These are phyloP conservation scores for Gadopsis bispinosus DNA, from an alignment of 2,797 vertebrate genomes.

Conservation along the genomic window DNA sequence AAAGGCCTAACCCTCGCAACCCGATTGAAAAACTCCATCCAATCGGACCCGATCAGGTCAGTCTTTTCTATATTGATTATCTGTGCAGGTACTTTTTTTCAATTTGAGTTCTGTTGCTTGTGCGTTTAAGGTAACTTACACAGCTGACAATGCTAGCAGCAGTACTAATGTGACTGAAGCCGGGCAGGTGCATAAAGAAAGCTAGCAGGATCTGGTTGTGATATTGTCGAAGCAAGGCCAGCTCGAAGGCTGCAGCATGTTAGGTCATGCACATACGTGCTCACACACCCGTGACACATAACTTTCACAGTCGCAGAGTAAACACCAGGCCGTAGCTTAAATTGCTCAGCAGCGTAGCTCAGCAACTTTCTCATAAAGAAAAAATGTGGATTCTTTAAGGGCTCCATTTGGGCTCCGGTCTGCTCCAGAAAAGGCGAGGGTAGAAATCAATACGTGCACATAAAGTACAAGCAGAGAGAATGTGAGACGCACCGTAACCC, in stretches of 20 bases:
- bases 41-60: too few species aligned
- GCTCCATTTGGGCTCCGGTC: constrained; percentile 15
- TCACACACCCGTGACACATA: neutral
- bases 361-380: constrained; percentile 21
- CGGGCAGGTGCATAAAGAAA: neutral
- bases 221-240: neutral
- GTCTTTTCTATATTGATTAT: too few species aligned
- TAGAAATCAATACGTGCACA: constrained; percentile 49
- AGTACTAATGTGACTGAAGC: constrained; percentile 3
- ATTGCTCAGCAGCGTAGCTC: constrained; percentile 15
- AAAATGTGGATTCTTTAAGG: constrained; percentile 27
- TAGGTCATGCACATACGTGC: constrained; percentile 5
- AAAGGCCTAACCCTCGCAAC: too few species aligned
- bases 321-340: constrained; percentile 18
- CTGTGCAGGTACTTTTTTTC: too few species aligned
- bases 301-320: constrained; percentile 3
- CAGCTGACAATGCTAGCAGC: neutral
- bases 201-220: neutral
- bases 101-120: neutral
- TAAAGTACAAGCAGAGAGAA: constrained; percentile 28
- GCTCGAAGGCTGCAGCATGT: constrained; percentile 16
- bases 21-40: too few species aligned
- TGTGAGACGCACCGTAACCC: constrained; percentile 20
- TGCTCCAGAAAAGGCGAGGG: constrained; percentile 37
- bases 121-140: neutral